Evolutionary conservation across 2,797 vertebrate species (phyloP), one percentile per base, ranked within the genome.

Genomic region (Champsocephalus gunnari): DNA sequence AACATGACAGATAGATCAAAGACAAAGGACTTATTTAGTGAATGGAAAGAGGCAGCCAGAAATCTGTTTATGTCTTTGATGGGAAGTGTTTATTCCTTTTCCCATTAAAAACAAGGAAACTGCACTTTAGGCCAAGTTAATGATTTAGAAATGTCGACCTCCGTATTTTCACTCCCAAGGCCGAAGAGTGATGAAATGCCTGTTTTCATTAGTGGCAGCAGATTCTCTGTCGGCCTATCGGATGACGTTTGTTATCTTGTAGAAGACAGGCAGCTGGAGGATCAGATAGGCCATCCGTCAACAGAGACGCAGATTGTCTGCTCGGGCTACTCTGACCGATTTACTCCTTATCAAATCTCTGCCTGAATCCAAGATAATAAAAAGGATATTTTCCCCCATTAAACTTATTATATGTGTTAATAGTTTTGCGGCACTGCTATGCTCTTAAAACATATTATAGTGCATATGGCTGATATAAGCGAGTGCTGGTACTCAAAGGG

Each of bases 231-330:
- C 19, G 0, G 49, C 75, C 56, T 56, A 59, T 74, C 11, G 6
- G 63, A 16, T 66, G 68, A 85, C 73, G 78, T 75, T 49, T 82
- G 50, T 79, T 75, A 83, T 90, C 67, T 73, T 47, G 47, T n/a
- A 9, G 50, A 48, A 45, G 72, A 74, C 71, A 58, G 79, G 61
- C 61, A 77, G 72, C 81, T 56, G 43, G 56, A 63, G 63, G 59
- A 87, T 86, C 84, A 70, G 80, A 82, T 80, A 64, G 61, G 49
- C 48, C 8, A 44, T 41, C 61, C 70, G 71, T 73, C 68, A 77
- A 43, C 64, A 58, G 66, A 82, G 75, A 13, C 70, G 59, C 76
- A 79, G 66, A 76, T 60, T 57, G 64, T 50, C 16, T 32, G 57
- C 24, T 73, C 75, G 71, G 28, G 34, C 49, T 66, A 41, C 2